Evolutionary conservation across 2,888 invertebrate genomes (phyloP).

Genomic region (Idaea aversata): DNA sequence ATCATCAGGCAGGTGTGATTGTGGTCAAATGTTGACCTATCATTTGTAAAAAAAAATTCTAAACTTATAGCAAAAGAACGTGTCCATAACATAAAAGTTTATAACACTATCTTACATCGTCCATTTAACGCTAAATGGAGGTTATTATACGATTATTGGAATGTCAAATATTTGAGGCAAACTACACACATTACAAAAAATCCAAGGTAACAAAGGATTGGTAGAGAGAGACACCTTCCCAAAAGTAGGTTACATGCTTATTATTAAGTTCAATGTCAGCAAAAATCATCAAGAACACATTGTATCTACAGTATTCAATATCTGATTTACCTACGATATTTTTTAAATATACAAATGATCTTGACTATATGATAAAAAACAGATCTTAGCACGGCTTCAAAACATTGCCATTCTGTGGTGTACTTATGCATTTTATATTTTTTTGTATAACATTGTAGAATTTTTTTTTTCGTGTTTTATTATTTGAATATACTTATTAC

Average conservation of each 20-base stretch:
- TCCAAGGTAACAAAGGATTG: not conserved
- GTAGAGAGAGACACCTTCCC: not conserved
- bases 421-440: not conserved
- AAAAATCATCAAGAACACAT: slow-evolving; percentile 5
- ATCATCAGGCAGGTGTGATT: no score
- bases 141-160: slow-evolving; percentile 9
- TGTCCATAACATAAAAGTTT: not conserved
- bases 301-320: not conserved
- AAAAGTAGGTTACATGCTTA: slow-evolving; percentile 7
- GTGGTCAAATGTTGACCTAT: no score
- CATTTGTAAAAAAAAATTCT: no score
- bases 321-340: slow-evolving; percentile 8
- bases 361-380: not conserved
- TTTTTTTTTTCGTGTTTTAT: not conserved
- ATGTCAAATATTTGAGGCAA: slow-evolving; percentile 24
- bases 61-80: not conserved
- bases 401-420: not conserved
- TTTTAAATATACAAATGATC: not conserved
- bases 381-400: not conserved
- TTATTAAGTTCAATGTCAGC: slow-evolving; percentile 38
- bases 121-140: not conserved
- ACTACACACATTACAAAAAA: not conserved
- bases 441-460: not conserved
- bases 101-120: not conserved
- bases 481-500: not conserved